These are phyloP conservation scores for Drosophila mojavensis DNA, from an alignment of 1,140 invertebrate species.

Conservation along the genomic window DNA sequence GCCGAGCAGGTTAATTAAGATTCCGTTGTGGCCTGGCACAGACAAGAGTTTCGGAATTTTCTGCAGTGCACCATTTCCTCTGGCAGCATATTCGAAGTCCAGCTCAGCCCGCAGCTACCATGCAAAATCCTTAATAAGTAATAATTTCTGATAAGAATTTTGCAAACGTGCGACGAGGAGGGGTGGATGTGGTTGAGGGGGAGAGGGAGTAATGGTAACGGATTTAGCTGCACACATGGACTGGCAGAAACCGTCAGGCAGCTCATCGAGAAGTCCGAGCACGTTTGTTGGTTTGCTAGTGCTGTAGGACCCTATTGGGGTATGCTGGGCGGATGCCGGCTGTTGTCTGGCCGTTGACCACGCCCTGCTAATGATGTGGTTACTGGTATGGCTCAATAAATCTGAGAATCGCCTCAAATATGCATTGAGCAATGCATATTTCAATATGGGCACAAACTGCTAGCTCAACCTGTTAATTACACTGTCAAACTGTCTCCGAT, in stretches of 20 bases:
- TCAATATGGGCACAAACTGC: not conserved
- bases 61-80: not conserved
- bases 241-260: not conserved
- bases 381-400: constrained; percentile 34
- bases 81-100: not conserved
- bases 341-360: not conserved
- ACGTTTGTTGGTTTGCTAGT: constrained; percentile 24
- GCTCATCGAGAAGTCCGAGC: constrained; percentile 16
- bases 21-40: not conserved
- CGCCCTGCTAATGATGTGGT: constrained; percentile 49
- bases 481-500: constrained; percentile 29
- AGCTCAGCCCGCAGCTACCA: not conserved
- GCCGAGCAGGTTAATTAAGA: not conserved
- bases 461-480: constrained; percentile 40
- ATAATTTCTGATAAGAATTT: constrained; percentile 47
- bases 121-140: constrained; percentile 45
- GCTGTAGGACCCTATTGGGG: constrained; percentile 33
- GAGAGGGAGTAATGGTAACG: not conserved
- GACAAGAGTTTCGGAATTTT: not conserved
- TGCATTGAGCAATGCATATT: constrained; percentile 2
- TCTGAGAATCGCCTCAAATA: constrained; percentile 29
- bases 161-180: not conserved
- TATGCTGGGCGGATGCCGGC: constrained; percentile 15
- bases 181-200: no score
- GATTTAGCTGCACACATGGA: not conserved